Conservation (phyloP, 2,888 invertebrate species). For the Unio delphinus region DNA sequence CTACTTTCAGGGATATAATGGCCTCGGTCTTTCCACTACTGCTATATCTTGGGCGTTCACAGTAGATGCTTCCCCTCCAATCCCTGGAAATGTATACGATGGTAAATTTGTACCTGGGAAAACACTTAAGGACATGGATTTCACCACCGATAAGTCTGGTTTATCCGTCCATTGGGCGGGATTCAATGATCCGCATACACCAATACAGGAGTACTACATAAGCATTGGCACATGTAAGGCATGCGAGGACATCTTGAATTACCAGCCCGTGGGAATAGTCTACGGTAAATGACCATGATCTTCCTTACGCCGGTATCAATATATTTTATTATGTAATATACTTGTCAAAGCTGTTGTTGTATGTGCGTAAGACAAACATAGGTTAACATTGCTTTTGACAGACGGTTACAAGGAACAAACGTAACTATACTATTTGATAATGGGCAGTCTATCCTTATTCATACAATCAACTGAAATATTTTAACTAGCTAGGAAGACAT, state of each 20-base stretch:
- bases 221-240: too few species aligned
- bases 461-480: too few species aligned
- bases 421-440: too few species aligned
- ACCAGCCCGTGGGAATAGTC: conserved; percentile 31
- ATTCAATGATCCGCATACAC: conserved; percentile 42
- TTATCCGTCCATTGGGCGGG: conserved; percentile 37
- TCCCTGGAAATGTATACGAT: conserved; percentile 37
- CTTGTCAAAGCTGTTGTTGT: too few species aligned
- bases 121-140: conserved; percentile 24
- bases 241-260: conserved; percentile 33
- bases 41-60: conserved; percentile 39
- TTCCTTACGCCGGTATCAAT: too few species aligned
- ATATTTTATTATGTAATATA: too few species aligned
- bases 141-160: conserved; percentile 19
- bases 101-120: conserved; percentile 10
- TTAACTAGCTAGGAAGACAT: too few species aligned
- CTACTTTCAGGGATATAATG: conserved; percentile 27
- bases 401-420: too few species aligned
- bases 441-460: too few species aligned
- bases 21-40: conserved; percentile 32
- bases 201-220: conserved; percentile 31
- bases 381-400: too few species aligned
- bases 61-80: conserved; percentile 37
- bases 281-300: conserved; percentile 12
- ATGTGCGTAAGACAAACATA: too few species aligned